Conservation (phyloP, 2,797 vertebrate genomes). For the Lutjanus campechanus region DNA sequence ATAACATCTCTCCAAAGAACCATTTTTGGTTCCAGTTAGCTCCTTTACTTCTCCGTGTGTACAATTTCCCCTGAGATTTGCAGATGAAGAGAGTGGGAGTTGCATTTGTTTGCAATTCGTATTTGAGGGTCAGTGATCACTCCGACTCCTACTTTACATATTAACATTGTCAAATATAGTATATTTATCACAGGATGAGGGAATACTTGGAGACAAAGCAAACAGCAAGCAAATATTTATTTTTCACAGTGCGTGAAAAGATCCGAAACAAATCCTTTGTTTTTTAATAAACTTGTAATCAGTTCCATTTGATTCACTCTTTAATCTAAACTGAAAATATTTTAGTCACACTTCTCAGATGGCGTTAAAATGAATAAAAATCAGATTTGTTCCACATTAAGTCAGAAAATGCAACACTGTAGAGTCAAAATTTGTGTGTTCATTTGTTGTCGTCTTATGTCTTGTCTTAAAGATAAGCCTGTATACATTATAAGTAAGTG, state of each 20-base stretch:
- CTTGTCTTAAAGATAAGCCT: not conserved
- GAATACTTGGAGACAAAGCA: not conserved
- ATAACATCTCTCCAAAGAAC: no score
- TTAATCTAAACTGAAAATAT: constrained; percentile 25
- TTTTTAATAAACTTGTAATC: constrained; percentile 39
- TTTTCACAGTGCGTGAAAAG: constrained; percentile 3
- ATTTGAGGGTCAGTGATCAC: not conserved
- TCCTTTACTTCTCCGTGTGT: no score
- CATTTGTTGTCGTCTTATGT: constrained; percentile 16
- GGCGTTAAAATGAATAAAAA: constrained; percentile 20
- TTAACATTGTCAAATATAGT: not conserved
- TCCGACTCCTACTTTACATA: not conserved
- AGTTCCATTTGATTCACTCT: constrained; percentile 31
- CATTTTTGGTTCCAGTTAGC: no score
- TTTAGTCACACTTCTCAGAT: constrained; percentile 31
- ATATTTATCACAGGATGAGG: not conserved
- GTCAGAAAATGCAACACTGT: constrained; percentile 30
- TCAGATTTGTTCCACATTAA: constrained; percentile 34
- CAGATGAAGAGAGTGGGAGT: not conserved
- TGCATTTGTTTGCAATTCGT: not conserved
- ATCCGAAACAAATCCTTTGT: constrained; percentile 22
- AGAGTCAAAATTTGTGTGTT: constrained; percentile 19
- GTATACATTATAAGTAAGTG: not conserved
- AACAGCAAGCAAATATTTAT: not conserved
- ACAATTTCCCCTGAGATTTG: not conserved